Evolutionary conservation across 2,113 vertebrate genomes (phyloP), one percentile per base, ranked within the genome.

Genomic region (Polypterus senegalus): DNA sequence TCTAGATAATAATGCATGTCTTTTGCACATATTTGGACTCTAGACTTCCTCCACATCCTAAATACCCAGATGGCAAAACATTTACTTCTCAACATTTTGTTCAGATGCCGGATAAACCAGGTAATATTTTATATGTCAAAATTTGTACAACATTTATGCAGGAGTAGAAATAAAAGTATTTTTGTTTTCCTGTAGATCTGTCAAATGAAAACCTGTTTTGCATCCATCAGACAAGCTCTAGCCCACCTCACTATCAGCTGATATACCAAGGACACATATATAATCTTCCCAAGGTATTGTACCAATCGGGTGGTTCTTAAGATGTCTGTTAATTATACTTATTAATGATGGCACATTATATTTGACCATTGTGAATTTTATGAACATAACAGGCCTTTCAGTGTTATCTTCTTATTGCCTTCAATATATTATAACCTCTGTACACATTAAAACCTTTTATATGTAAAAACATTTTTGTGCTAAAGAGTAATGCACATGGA

Each of bases 1-100:
- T 69, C 48, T 69, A 99, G 96, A 90, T 99, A 78, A 79, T 99
- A 46, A 92, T 93, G 91, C 91, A 97, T 9, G 76, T 97, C 46
- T 89, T 97, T 64, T 98, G 94, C 69, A 98, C 96, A 0, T 98
- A 98, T 76, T 82, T 99, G 6, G 96, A 99, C 76, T 94, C 95
- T 66, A 81, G 95, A 71, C 83, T 99, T 6, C 96, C 96, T 0
- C 92, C 93, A 0, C 92, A 98, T 65, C 96, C 96, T 46, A 97
- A 95, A 9, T 99, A 97, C 47, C 96, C 94, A 0, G 93, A 99
- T 0, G 95, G 96, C 11, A 97, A 97, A 70, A 97, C 96, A 9
- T 98, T 98, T 64, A 97, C 96, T 0, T 89, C 93, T 3, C 95
- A 99, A 5, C 94, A 99, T 74, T 98, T 96, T 68, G 73, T 92